Conservation (phyloP, 2,797 vertebrate genomes). For the Phalanger gymnotis region DNA sequence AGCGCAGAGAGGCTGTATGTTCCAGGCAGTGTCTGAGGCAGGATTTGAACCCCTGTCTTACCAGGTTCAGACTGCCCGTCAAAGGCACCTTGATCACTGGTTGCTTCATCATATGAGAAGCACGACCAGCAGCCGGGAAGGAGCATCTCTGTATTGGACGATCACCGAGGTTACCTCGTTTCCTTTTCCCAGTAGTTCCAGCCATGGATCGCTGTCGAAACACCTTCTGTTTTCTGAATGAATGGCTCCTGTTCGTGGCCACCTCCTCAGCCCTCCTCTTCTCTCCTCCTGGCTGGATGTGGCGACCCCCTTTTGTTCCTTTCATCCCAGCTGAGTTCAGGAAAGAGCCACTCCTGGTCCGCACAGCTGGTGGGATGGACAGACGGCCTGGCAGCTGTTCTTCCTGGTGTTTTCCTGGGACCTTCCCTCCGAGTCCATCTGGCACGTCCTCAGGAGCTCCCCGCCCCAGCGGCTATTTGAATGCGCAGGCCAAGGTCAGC, state of each 20-base stretch:
- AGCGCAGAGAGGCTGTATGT: background rate
- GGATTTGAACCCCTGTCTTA: background rate
- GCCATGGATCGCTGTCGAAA: background rate
- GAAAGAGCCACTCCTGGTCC: background rate
- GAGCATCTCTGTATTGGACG: background rate
- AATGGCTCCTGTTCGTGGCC: background rate
- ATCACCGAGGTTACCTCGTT: background rate
- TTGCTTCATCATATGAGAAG: background rate
- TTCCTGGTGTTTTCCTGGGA: slow-evolving; percentile 20
- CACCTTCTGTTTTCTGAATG: background rate
- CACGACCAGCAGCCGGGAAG: background rate
- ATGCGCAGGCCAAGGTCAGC: slow-evolving; percentile 9
- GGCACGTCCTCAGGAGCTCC: slow-evolving; percentile 20
- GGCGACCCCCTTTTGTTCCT: background rate
- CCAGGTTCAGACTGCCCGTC: background rate
- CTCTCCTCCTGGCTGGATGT: slow-evolving; percentile 9
- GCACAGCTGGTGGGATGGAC: background rate
- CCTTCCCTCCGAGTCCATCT: slow-evolving; percentile 36
- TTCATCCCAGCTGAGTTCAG: background rate
- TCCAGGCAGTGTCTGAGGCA: background rate
- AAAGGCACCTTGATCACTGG: background rate
- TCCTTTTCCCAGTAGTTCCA: background rate
- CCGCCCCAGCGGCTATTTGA: background rate
- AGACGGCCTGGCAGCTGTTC: background rate
- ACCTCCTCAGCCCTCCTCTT: slow-evolving; percentile 17